Percentiles rank a stretch among this genome's conserved stretches.
These are phyloP conservation scores for Laterallus jamaicensis DNA, from an alignment of 2,113 vertebrate species.

Conservation along the genomic window DNA sequence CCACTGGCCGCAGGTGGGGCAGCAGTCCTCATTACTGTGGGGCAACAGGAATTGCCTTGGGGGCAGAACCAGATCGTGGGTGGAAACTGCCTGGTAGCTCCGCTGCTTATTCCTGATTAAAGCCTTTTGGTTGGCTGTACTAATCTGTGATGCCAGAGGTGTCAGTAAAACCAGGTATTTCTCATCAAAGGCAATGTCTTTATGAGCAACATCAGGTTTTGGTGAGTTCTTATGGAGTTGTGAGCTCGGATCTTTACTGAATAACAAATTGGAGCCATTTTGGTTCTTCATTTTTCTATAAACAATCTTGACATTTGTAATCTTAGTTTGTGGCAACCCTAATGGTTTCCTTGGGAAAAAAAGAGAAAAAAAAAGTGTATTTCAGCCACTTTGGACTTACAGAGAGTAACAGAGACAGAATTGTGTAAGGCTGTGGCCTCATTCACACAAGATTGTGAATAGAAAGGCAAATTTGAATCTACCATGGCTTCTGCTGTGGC, in stretches of 20 bases:
- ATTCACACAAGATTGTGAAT: neutral
- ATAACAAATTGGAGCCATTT: neutral
- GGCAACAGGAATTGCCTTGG: neutral
- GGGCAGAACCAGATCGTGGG: rapidly evolving
- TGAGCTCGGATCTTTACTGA: neutral
- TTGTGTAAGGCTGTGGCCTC: neutral
- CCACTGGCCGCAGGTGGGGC: rapidly evolving
- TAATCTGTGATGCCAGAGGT: neutral
- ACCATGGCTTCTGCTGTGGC: neutral
- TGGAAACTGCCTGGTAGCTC: neutral
- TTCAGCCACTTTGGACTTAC: neutral
- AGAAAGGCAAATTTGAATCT: neutral
- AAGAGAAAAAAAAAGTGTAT: neutral
- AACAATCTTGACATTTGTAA: neutral
- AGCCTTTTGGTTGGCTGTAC: neutral
- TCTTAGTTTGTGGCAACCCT: neutral
- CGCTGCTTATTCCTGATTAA: neutral
- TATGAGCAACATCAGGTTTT: neutral
- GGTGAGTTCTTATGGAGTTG: neutral
- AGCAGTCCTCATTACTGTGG: neutral
- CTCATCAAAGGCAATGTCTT: neutral
- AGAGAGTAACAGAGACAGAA: neutral
- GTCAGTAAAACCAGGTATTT: neutral
- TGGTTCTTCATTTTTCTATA: neutral
- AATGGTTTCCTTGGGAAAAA: neutral